Base-by-base conservation (phyloP, 2,113 vertebrate species). In the Dasypus novemcinctus region DNA sequence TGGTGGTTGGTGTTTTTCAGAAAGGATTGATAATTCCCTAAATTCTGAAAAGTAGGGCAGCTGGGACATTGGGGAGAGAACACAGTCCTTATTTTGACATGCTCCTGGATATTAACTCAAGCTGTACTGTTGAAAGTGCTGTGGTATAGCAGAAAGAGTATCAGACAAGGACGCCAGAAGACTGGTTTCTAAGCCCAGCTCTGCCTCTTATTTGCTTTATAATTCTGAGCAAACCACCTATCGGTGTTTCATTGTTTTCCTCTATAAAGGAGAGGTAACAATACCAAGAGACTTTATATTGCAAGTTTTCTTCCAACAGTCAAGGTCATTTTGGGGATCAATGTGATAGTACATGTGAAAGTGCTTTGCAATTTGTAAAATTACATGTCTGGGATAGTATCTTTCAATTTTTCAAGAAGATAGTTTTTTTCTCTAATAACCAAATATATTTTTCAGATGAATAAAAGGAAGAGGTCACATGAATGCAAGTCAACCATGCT, bases 301-400 rank as follows among this genome's bases (percentile, higher is more conserved):
- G 6, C 46, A 82, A 2, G 4, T 68, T 91, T 96, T 82, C 49
- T 96, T 69, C 13, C 49, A 72, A 14, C 33, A 64, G 66, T 33
- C 29, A 79, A 29, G 18, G 4, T 80, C 66, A 88, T 71, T 83
- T 82, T 9, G 63, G 29, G 13, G 33, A 87, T 68, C 57, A 63
- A 8, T 90, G n/a, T 59, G 29, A 79, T 18, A 75, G 25, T 87
- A 33, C 36, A 84, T 64, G 61, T 81, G 25, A 92, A 93, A 90
- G 27, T 46, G 33, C 31, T 83, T 95, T 91, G 11, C 49, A 87
- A 18, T 92, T 94, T 90, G 41, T 57, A 75, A 92, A 94, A 64
- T 63, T 71, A 74, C 13, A 74, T 68, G 6, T 13, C 69, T 85
- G 29, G 20, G 78, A 92, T 41, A 90, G 25, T 78, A 59, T 41